phyloP scores from a whole-genome alignment of 2,888 invertebrate genomes.

The Leptopilina drosophilae region DNA sequence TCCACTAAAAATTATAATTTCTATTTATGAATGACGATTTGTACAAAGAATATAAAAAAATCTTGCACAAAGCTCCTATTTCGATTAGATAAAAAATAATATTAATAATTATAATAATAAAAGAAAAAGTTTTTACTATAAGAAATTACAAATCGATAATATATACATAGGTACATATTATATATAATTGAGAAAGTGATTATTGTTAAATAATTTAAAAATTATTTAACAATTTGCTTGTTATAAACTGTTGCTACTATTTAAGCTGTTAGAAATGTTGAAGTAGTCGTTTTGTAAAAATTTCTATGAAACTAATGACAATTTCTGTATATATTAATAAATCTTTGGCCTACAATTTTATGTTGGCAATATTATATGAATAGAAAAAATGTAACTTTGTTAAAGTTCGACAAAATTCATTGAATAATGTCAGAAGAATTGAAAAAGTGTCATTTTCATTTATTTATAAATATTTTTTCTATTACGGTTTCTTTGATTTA shows the following conservation, averaged over 20 bases:
- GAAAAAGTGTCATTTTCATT: too few relatives aligned
- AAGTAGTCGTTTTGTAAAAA: slow-evolving; percentile 32
- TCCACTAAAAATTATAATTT: not conserved
- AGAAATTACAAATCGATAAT: not conserved
- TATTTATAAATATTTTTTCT: too few relatives aligned
- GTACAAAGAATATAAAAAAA: too few relatives aligned
- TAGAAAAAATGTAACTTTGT: too few relatives aligned
- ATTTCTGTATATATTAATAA: not conserved
- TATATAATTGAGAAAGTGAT: not conserved
- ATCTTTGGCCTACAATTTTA: not conserved
- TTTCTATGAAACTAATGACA: not conserved
- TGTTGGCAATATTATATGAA: too few relatives aligned
- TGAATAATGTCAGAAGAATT: too few relatives aligned
- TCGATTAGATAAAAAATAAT: not conserved
- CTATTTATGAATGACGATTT: not conserved
- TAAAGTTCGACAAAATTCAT: too few relatives aligned
- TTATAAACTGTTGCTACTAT: slow-evolving; percentile 11
- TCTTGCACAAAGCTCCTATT: too few relatives aligned
- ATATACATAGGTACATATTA: too few relatives aligned
- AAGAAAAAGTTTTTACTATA: not conserved
- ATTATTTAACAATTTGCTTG: not conserved
- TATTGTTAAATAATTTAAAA: not conserved
- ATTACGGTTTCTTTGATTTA: too few relatives aligned
- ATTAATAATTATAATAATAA: not conserved
- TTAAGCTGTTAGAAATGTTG: slow-evolving; percentile 29